Conservation (phyloP, 2,797 vertebrate genomes). For the Sebastes hopkinsi region DNA sequence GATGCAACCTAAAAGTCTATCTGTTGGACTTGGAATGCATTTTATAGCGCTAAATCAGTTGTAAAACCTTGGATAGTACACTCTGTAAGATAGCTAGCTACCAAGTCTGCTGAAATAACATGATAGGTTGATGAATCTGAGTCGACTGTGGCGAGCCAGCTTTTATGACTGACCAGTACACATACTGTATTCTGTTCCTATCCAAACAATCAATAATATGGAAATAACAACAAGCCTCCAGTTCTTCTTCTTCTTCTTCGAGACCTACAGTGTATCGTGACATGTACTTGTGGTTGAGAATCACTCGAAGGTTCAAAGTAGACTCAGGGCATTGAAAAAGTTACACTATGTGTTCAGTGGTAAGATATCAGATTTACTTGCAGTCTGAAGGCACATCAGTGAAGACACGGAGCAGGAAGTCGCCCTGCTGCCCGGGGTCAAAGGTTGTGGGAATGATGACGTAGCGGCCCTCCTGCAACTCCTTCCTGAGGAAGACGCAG, state of each 20-base stretch:
- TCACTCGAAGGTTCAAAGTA: neutral
- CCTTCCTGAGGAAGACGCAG: conserved; percentile 92
- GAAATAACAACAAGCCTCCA: too few relatives aligned
- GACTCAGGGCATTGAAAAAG: neutral
- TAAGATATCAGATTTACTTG: conserved; percentile 81
- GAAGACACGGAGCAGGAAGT: conserved; percentile 94
- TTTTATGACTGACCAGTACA: too few relatives aligned
- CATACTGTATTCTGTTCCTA: too few relatives aligned
- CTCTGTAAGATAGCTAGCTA: too few relatives aligned
- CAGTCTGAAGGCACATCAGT: conserved; percentile 94
- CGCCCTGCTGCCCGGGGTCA: conserved; percentile 87
- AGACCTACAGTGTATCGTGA: too few relatives aligned
- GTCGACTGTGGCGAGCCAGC: too few relatives aligned
- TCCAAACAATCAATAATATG: too few relatives aligned
- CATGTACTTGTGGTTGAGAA: neutral
- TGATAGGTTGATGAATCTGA: too few relatives aligned
- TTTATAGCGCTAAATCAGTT: neutral
- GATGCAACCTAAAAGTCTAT: neutral
- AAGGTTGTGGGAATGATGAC: conserved; percentile 97
- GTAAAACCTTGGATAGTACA: neutral
- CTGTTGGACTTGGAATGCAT: neutral
- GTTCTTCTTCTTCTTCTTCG: too few relatives aligned
- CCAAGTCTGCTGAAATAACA: too few relatives aligned
- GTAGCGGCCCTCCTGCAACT: conserved; percentile 93
- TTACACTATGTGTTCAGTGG: neutral